phyloP scores from a whole-genome alignment of 2,888 invertebrate species.

The Ariolimax columbianus region DNA sequence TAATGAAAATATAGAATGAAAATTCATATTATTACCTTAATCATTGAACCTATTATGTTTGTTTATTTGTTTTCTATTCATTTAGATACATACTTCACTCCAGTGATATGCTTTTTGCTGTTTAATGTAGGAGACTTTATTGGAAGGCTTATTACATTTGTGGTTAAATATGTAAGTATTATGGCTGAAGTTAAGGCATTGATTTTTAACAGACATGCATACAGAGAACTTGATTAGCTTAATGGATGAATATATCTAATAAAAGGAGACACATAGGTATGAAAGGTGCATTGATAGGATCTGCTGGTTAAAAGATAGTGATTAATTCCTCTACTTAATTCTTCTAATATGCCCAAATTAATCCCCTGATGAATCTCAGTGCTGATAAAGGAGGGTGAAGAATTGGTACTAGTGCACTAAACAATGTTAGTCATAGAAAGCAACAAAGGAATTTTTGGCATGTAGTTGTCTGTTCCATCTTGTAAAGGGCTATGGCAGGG shows the following conservation, averaged over 20 bases:
- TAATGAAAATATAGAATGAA: too few species aligned
- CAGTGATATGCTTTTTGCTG: conserved; percentile 92
- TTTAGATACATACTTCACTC: conserved; percentile 92
- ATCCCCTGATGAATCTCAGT: neutral
- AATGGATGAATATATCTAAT: neutral
- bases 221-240: neutral
- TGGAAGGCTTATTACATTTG: conserved; percentile 89
- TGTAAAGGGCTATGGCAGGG: too few species aligned
- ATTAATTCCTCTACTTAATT: neutral
- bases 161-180: conserved; percentile 80
- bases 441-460: too few species aligned
- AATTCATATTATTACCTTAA: neutral
- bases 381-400: neutral
- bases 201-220: neutral
- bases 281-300: neutral
- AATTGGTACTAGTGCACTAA: neutral
- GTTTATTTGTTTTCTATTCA: conserved; percentile 63
- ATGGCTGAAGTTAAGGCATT: neutral
- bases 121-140: conserved; percentile 93
- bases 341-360: neutral
- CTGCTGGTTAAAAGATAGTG: neutral
- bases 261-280: neutral
- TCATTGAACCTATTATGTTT: neutral
- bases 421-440: too few species aligned
- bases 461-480: too few species aligned